These are phyloP conservation scores for Pseudobourletiella spinata DNA, from an alignment of 1,140 invertebrate genomes.

Conservation along the genomic window DNA sequence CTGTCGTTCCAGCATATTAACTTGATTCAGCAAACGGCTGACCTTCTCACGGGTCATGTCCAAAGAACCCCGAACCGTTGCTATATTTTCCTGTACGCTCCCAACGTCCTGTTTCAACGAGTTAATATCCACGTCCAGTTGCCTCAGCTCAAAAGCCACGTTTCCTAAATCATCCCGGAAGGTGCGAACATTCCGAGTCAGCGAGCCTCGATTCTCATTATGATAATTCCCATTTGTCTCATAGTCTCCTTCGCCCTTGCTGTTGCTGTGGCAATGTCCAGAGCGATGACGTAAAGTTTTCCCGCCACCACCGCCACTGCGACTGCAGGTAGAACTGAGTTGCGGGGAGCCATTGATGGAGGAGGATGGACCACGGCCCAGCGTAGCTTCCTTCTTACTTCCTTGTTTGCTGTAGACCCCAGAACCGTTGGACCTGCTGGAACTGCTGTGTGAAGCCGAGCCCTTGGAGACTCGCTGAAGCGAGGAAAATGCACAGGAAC, in stretches of 20 bases:
- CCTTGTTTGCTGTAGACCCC: not conserved
- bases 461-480: conserved; percentile 15
- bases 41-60: conserved; percentile 29
- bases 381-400: not conserved
- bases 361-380: conserved; percentile 5
- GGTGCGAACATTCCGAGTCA: conserved; percentile 12
- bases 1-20: conserved; percentile 32
- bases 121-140: conserved; percentile 29
- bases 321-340: no score
- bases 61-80: conserved; percentile 25
- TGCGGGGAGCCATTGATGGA: not conserved
- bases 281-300: no score
- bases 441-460: no score
- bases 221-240: no score
- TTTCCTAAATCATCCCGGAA: conserved; percentile 24
- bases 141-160: conserved; percentile 18
- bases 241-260: no score
- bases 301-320: conserved; percentile 3
- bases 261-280: no score
- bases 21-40: conserved; percentile 28
- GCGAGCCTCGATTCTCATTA: no score
- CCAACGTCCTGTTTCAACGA: conserved; percentile 32
- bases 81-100: conserved; percentile 33
- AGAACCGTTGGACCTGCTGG: no score
- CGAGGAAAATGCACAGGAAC: conserved; percentile 12